Conservation (phyloP, 2,888 invertebrate species). For the Chrysolina oricalcia region DNA sequence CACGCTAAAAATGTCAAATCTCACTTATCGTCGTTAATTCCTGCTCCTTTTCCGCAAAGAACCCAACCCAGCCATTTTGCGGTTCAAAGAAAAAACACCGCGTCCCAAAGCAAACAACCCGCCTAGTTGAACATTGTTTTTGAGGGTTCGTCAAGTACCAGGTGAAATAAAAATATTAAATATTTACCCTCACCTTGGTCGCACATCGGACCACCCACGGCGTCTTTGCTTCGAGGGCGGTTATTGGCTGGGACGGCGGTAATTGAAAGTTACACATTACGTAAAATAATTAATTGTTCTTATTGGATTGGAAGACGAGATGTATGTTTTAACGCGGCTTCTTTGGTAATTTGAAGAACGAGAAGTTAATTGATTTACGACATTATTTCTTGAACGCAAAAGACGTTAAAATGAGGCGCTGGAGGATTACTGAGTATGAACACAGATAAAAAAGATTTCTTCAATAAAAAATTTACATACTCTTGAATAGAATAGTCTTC, state of each 20-base stretch:
- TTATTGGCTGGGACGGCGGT: neutral
- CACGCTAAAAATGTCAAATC: conserved; percentile 25
- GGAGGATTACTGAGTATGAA: too few species aligned
- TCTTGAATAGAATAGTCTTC: too few species aligned
- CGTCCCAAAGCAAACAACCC: conserved; percentile 53
- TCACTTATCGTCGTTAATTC: conserved; percentile 15
- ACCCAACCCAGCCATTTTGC: conserved; percentile 10
- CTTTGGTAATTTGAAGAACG: too few species aligned
- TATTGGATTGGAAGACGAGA: neutral
- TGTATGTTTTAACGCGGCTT: too few species aligned
- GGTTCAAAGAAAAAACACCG: conserved; percentile 46
- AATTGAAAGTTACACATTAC: conserved; percentile 10
- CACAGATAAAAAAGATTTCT: too few species aligned
- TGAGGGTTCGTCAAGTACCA: conserved; percentile 64
- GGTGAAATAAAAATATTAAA: conserved; percentile 66
- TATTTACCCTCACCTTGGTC: conserved; percentile 59
- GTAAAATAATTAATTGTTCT: neutral
- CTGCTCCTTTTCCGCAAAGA: conserved; percentile 13
- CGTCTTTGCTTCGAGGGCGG: conserved; percentile 46
- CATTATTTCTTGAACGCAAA: too few species aligned
- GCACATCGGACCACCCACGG: conserved; percentile 62
- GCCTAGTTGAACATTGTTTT: conserved; percentile 64
- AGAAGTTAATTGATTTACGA: too few species aligned
- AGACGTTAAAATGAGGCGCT: too few species aligned
- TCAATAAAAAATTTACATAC: too few species aligned